A percentile compares a stretch with the other conserved stretches of the same genome.
These are phyloP conservation scores for Acanthis flammea DNA, from an alignment of 2,797 vertebrate species.

Conservation along the genomic window DNA sequence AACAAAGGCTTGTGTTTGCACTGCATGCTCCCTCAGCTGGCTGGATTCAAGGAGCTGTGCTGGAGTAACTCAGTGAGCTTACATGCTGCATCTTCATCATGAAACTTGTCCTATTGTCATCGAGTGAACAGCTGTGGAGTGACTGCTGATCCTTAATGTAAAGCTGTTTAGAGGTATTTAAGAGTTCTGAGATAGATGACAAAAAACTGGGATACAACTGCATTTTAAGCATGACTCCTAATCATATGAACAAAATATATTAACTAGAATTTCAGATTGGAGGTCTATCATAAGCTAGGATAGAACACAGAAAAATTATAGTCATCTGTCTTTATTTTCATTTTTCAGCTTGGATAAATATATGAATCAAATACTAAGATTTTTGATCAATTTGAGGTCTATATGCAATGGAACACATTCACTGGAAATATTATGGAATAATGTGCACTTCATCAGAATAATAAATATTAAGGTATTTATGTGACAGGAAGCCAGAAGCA, in stretches of 20 bases:
- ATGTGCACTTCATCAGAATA: background rate
- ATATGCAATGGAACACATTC: background rate
- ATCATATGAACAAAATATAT: background rate
- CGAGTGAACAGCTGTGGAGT: fast-evolving
- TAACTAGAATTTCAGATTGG: background rate
- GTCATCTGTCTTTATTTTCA: background rate
- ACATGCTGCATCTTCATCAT: background rate
- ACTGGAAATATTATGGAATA: background rate
- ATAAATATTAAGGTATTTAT: background rate
- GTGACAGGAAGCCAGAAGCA: background rate
- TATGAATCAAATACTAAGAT: background rate
- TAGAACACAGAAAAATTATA: background rate
- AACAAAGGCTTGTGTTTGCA: background rate
- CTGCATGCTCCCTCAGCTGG: background rate
- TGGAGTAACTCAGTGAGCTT: background rate
- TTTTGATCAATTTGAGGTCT: background rate
- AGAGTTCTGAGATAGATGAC: background rate
- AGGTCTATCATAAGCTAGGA: background rate
- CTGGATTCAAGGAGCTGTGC: background rate
- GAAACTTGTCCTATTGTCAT: background rate
- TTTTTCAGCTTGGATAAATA: background rate
- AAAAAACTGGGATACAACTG: background rate
- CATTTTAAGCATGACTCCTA: background rate
- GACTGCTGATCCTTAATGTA: background rate
- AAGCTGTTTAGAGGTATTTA: background rate